Evolutionary conservation across 2,888 invertebrate genomes (phyloP), one percentile per base, ranked within the genome.

Genomic region (Allolobophora icterica): DNA sequence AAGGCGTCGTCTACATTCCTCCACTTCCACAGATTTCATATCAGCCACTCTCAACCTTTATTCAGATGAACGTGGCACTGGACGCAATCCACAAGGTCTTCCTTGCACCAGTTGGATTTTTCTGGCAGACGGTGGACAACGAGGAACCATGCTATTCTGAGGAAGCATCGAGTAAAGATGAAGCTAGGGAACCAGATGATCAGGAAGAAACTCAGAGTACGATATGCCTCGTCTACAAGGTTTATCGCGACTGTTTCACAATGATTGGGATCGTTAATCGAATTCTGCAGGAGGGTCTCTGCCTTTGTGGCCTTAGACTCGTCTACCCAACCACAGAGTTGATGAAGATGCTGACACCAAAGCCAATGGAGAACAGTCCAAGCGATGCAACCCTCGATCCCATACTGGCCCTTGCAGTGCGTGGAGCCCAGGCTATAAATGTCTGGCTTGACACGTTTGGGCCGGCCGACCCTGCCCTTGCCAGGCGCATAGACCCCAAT

Each of bases 361-460:
- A 58, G 33, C 35, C 38, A 5, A 38, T 87, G 21, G 35, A 24
- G 8, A 33, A 87, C 35, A 38, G 38, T 35, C 91, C 92, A 15
- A 89, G 91, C 84, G 89, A 91, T n/a, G 94, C 94, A 89, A 93
- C 94, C 91, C 93, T 94, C 84, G 94, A 94, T 24, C 94, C 95
- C 40, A 93, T 94, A 17, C 58, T 92, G 35, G 92, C 92, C 30
- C 92, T 95, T 84, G 94, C 94, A 4, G 91, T 95, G n/a, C 93
- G 95, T 0, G 95, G 95, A 35, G 94, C 94, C 21, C 93, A 93
- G 89, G 94, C 94, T 0, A 91, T 94, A 45, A 92, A 94, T 13
- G 92, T 94, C 1, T 95, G 95, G 95, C 93, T 95, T 13, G 94
- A 94, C 92, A 93, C 94, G 30, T 93, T 95, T 30, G 95, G 95